phyloP scores from a whole-genome alignment of 1,140 invertebrate genomes.

The Lordiphosa stackelbergi region DNA sequence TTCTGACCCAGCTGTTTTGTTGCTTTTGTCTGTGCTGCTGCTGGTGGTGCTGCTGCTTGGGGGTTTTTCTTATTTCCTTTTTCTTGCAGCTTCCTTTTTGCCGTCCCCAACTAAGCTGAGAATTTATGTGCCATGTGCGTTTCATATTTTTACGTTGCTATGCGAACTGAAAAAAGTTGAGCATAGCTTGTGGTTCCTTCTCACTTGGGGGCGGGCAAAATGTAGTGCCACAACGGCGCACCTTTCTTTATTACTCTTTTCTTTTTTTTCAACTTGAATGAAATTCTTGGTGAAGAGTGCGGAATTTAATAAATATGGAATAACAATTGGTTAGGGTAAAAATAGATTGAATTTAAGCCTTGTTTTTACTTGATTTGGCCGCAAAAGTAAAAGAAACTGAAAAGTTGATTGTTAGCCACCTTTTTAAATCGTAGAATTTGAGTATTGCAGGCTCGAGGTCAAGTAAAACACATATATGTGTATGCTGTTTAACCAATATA shows the following conservation, averaged over 20 bases:
- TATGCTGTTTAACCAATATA: too few species aligned
- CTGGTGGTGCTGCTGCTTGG: conserved; percentile 10
- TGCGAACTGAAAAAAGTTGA: conserved; percentile 32
- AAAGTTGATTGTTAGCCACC: too few species aligned
- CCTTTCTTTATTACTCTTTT: not conserved
- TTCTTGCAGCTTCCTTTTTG: conserved; percentile 25
- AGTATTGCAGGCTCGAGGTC: too few species aligned
- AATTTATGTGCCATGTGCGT: conserved; percentile 68
- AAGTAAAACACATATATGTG: too few species aligned
- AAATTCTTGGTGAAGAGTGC: conserved; percentile 3
- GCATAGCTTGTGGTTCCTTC: conserved; percentile 11
- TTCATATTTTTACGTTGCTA: conserved; percentile 64
- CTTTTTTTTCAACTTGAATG: conserved; percentile 2
- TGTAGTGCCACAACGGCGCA: not conserved
- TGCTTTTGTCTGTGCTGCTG: conserved; percentile 53
- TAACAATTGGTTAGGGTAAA: not conserved
- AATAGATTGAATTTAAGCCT: not conserved
- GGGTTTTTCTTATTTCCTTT: conserved; percentile 11
- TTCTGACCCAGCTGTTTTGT: conserved; percentile 32
- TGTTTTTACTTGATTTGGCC: too few species aligned
- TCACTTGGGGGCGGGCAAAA: not conserved
- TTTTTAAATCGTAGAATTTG: too few species aligned
- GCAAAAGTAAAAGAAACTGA: too few species aligned
- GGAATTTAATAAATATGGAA: conserved; percentile 49
- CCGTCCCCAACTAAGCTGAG: conserved; percentile 52